Base-by-base conservation (phyloP, 2,113 vertebrate species). In the Stigmatopora argus region DNA sequence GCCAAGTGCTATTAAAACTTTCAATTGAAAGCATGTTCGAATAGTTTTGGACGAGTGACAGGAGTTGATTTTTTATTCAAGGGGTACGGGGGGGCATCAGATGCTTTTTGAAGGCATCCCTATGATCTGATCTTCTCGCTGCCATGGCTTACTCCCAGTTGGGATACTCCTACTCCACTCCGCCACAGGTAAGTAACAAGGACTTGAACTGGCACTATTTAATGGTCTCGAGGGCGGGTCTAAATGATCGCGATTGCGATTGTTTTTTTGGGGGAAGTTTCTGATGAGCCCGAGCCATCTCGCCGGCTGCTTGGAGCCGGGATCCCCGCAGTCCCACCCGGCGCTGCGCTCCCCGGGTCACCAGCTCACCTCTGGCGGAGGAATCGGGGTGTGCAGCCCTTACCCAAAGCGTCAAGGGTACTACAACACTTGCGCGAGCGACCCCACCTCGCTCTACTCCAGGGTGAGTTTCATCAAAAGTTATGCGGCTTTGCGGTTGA, bases 141-240 rank as follows among this genome's bases (percentile, higher is more conserved):
- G 87, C 85, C 90, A 99, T 98, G 97, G 96, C 96, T 90, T 99
- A 98, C 78, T 93, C 96, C 70, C 96, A 95, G 89, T 94, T 99
- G 75, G 96, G 95, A 85, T 98, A 97, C 82, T 92, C 94, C 71
- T 98, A 97, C 86, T 91, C 96, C 70, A 87, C 95, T 18, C 88
- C 95, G 73, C 94, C 95, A 65, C 97, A 99, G 96, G 96, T 98
- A 31, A 31, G 26, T 31, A 1, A 94, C 90, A 21, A 21, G 46
- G 44, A 11, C 0, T 13, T 17, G 31, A 14, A 46, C 9, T 15
- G 7, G 5, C 2, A 31, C 26, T 31, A 31, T 31, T 31, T 31
- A 31, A 31, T 31, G 26, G 26, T 31, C 3, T 31, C 3, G 26
- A 31, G 26, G 26, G 26, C 3, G 26, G 26, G 26, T 31, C 26